Percentiles rank a stretch among this genome's conserved stretches.
phyloP scores from a whole-genome alignment of 2,113 vertebrate genomes.

The Anoura caudifer region DNA sequence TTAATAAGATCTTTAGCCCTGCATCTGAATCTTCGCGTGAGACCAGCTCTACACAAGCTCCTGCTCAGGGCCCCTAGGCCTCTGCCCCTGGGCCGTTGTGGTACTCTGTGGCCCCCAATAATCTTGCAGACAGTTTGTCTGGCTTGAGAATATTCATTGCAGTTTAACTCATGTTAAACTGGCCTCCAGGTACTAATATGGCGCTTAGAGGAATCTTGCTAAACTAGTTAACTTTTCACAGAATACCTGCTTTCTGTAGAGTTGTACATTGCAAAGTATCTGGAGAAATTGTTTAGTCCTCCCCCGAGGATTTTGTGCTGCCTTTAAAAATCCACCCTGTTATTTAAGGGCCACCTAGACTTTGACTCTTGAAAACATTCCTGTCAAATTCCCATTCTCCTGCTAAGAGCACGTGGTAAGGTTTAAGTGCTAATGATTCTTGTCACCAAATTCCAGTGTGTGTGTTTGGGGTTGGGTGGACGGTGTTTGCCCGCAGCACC shows the following conservation, averaged over 20 bases:
- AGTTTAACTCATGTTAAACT: conserved; percentile 54
- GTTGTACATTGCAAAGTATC: background rate
- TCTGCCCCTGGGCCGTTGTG: background rate
- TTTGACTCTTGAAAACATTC: background rate
- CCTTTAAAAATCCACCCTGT: conserved; percentile 14
- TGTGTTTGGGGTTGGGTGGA: background rate
- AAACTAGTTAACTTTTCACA: conserved; percentile 24
- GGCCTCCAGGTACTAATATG: conserved; percentile 22
- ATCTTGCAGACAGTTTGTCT: conserved; percentile 59
- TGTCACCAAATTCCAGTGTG: background rate
- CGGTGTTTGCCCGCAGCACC: background rate
- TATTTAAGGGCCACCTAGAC: conserved; percentile 22
- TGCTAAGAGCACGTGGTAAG: background rate
- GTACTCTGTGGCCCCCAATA: background rate
- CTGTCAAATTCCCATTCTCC: background rate
- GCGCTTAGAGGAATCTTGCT: conserved; percentile 20
- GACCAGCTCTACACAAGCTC: conserved; percentile 15
- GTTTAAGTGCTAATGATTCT: background rate
- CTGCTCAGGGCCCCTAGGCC: background rate
- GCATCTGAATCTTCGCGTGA: conserved; percentile 58
- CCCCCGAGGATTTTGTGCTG: background rate
- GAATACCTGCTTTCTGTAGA: conserved; percentile 31
- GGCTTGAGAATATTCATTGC: conserved; percentile 22
- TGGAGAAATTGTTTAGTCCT: conserved; percentile 46
- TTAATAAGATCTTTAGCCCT: conserved; percentile 70